These are phyloP conservation scores for Cochlearius cochlearius DNA, from an alignment of 2,113 vertebrate species.

Conservation along the genomic window DNA sequence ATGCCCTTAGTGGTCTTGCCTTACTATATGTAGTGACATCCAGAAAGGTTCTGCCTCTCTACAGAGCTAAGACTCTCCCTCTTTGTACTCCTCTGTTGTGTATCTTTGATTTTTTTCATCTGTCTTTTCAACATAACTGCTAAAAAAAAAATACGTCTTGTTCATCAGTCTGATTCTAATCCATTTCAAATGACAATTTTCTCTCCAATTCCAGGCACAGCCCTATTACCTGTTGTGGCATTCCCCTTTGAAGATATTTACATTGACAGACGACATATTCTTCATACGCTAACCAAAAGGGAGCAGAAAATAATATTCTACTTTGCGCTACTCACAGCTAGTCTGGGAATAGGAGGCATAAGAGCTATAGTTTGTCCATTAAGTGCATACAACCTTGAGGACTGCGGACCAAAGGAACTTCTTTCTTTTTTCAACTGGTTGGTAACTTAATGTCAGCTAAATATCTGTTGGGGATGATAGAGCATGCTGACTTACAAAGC, in stretches of 20 bases:
- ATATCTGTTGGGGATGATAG: not conserved
- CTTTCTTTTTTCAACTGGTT: conserved; percentile 91
- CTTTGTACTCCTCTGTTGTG: not conserved
- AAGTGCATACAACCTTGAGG: conserved; percentile 78
- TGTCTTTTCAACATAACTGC: not conserved
- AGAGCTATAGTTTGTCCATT: conserved; percentile 84
- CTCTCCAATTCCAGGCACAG: conserved; percentile 77
- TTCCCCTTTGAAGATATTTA: conserved; percentile 91
- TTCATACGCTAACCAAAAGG: conserved; percentile 69
- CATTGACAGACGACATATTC: conserved; percentile 74
- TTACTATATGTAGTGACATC: not conserved
- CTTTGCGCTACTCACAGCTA: conserved; percentile 79
- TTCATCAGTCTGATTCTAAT: not conserved
- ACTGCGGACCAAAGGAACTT: conserved; percentile 74
- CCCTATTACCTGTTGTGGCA: conserved; percentile 83
- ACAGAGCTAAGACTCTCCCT: not conserved
- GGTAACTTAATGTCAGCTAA: conserved; percentile 4
- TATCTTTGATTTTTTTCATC: not conserved
- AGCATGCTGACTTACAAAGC: not conserved
- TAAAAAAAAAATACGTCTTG: not conserved
- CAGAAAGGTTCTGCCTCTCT: not conserved
- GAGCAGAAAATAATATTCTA: conserved; percentile 85
- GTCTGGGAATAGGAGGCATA: conserved; percentile 85
- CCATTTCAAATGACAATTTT: not conserved
- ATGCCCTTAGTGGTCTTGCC: not conserved